Conservation (phyloP, 2,113 vertebrate genomes). For the Aythya baeri region DNA sequence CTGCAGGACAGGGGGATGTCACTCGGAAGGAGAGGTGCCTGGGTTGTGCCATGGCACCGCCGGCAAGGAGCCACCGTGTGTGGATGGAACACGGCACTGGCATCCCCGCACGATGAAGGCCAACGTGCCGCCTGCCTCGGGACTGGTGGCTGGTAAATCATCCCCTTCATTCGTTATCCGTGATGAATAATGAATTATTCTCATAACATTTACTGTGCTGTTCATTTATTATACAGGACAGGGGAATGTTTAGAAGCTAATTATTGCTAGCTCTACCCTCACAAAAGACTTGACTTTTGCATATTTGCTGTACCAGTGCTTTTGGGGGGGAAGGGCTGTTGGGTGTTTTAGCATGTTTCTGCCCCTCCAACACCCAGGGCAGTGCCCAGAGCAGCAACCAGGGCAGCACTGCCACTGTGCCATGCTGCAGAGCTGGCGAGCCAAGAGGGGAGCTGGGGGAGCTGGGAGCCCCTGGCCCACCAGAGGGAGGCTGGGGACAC, state of each 20-base stretch:
- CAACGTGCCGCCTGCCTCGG: constrained; percentile 55
- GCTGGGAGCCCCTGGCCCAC: background rate
- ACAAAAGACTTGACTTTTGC: constrained; percentile 15
- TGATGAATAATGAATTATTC: constrained; percentile 80
- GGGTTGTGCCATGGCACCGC: background rate
- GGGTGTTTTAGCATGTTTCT: background rate
- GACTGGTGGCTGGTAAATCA: constrained; percentile 72
- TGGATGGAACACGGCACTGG: constrained; percentile 12
- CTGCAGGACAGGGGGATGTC: background rate
- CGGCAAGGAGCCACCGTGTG: background rate
- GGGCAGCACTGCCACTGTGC: background rate
- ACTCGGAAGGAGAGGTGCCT: background rate
- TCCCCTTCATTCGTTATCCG: constrained; percentile 74
- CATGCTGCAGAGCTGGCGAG: background rate
- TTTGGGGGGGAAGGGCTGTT: background rate
- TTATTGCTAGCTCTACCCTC: constrained; percentile 60
- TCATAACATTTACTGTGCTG: constrained; percentile 71
- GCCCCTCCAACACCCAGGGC: background rate
- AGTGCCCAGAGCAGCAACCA: background rate
- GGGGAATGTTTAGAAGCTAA: constrained; percentile 74
- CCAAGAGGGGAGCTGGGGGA: background rate
- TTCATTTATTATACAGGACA: constrained; percentile 76
- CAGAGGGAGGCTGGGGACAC: background rate
- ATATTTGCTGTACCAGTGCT: background rate
- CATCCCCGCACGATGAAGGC: constrained; percentile 21